Evolutionary conservation across 2,888 invertebrate genomes (phyloP).

Genomic region (Philonicus albiceps): DNA sequence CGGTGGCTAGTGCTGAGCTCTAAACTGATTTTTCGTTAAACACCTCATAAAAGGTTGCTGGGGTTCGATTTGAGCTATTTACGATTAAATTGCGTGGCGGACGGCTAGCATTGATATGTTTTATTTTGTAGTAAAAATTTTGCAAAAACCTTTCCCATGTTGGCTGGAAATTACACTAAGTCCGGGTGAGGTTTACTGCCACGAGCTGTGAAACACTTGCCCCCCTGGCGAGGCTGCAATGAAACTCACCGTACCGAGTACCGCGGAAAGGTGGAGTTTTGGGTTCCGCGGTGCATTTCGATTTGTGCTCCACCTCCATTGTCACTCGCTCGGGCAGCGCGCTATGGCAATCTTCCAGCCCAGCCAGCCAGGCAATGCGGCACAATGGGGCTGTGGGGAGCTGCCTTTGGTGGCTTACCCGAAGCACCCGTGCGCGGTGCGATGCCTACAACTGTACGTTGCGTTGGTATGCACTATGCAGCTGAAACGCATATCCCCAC

Average conservation of each 20-base stretch:
- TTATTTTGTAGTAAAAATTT: background rate
- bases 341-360: background rate
- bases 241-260: background rate
- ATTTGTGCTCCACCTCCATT: conserved; percentile 26
- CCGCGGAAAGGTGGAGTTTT: conserved; percentile 17
- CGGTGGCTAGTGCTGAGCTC: background rate
- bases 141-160: background rate
- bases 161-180: background rate
- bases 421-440: background rate
- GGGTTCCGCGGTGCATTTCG: background rate
- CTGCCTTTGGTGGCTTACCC: conserved; percentile 22
- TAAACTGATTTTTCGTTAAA: background rate
- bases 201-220: background rate
- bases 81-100: background rate
- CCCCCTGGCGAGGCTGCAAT: background rate
- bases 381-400: background rate
- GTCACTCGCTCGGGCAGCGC: background rate
- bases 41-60: background rate
- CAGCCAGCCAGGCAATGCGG: conserved; percentile 1
- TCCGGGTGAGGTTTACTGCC: background rate
- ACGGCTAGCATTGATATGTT: background rate
- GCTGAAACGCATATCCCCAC: background rate
- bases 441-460: background rate
- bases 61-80: background rate
- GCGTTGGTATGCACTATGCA: background rate